These are phyloP conservation scores for Sus cebifrons DNA, from an alignment of 2,797 vertebrate species.

Conservation along the genomic window DNA sequence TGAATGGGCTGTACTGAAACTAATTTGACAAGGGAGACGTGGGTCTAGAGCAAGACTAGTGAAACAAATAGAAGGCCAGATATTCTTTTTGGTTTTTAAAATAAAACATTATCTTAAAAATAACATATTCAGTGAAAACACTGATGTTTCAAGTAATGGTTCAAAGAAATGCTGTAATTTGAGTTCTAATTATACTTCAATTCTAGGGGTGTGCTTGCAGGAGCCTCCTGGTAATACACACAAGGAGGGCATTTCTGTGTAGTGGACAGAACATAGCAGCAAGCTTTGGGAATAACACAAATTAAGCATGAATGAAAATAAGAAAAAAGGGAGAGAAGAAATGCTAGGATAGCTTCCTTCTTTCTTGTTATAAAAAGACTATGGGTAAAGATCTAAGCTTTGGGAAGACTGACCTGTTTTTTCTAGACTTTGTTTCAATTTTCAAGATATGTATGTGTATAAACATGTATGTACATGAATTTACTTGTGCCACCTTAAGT, in stretches of 20 bases:
- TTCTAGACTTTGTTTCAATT: background rate
- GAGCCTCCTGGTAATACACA: background rate
- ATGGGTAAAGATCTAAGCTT: background rate
- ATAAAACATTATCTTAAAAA: background rate
- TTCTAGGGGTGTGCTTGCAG: background rate
- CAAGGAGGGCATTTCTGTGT: background rate
- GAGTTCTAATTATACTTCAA: conserved; percentile 17
- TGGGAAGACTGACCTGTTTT: background rate
- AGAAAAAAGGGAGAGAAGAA: background rate
- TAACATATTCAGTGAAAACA: background rate
- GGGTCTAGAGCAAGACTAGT: background rate
- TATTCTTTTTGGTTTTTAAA: conserved; percentile 36
- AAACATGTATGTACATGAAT: background rate
- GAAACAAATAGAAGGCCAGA: background rate
- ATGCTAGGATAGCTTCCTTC: background rate
- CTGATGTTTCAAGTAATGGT: background rate
- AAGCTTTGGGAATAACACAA: background rate
- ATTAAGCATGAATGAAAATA: background rate
- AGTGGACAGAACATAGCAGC: background rate
- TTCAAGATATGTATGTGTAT: background rate
- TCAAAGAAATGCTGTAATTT: background rate
- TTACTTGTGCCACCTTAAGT: background rate
- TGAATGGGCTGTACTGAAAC: background rate
- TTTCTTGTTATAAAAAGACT: background rate
- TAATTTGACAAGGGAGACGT: background rate